These are phyloP conservation scores for Magallana ariakensis DNA, from an alignment of 1,140 invertebrate species.

Conservation along the genomic window DNA sequence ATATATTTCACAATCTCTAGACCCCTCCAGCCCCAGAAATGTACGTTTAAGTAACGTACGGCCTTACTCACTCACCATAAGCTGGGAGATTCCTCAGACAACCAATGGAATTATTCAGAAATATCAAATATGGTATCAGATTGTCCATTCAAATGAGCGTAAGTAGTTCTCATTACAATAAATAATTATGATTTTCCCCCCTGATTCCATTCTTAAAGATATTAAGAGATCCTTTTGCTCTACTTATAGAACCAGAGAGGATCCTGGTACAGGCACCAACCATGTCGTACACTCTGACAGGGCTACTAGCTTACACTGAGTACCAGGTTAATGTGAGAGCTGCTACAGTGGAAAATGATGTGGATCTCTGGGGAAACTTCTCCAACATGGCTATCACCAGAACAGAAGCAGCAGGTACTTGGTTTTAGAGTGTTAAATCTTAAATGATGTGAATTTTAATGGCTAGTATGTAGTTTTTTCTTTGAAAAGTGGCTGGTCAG, in stretches of 20 bases:
- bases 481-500: too few species aligned
- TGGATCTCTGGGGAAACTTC: slow-evolving; percentile 66
- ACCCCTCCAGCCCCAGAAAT: slow-evolving; percentile 62
- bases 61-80: slow-evolving; percentile 48
- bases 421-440: neutral
- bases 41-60: slow-evolving; percentile 44
- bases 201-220: too few species aligned
- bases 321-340: slow-evolving; percentile 65
- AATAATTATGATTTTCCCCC: too few species aligned
- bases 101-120: slow-evolving; percentile 66
- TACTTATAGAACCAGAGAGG: neutral
- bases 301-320: slow-evolving; percentile 60
- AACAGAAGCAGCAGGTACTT: slow-evolving; percentile 61
- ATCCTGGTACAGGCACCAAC: slow-evolving; percentile 41
- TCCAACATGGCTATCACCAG: slow-evolving; percentile 46
- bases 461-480: too few species aligned
- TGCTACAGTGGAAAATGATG: slow-evolving; percentile 60
- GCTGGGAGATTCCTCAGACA: slow-evolving; percentile 63
- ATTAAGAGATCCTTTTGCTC: too few species aligned
- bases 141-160: slow-evolving; percentile 34
- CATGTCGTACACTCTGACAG: slow-evolving; percentile 45
- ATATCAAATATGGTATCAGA: slow-evolving; percentile 65
- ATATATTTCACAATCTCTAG: slow-evolving; percentile 33
- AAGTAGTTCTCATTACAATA: neutral
- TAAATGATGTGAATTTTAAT: too few species aligned